Evolutionary conservation across 2,113 vertebrate genomes (phyloP).

Genomic region (Triplophysa rosa): DNA sequence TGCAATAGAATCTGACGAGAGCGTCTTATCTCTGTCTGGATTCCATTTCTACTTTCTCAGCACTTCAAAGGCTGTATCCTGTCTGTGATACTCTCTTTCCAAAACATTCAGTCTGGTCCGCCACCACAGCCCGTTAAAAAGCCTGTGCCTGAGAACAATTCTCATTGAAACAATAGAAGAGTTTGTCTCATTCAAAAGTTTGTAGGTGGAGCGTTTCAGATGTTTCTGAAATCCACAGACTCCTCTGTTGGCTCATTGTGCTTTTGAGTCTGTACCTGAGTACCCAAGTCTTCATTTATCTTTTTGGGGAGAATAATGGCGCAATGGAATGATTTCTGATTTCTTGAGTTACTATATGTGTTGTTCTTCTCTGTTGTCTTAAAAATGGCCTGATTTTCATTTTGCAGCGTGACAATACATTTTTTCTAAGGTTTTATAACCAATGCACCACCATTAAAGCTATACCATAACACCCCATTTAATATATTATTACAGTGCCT

Average conservation of each 20-base stretch:
- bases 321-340: neutral
- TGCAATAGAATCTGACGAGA: slow-evolving; percentile 28
- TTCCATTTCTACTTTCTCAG: slow-evolving; percentile 56
- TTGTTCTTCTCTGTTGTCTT: neutral
- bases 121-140: slow-evolving; percentile 29
- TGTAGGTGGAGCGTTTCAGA: slow-evolving; percentile 3
- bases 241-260: neutral
- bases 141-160: slow-evolving; percentile 30
- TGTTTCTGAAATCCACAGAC: neutral
- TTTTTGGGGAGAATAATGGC: neutral
- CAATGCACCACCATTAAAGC: neutral
- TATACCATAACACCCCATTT: neutral
- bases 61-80: slow-evolving; percentile 61
- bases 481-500: neutral
- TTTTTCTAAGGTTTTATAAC: neutral
- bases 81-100: slow-evolving; percentile 43
- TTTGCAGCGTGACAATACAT: too few species aligned
- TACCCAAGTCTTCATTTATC: neutral
- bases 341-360: neutral
- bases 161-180: slow-evolving; percentile 38
- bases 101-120: slow-evolving; percentile 43
- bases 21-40: slow-evolving; percentile 46
- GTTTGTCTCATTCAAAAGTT: slow-evolving; percentile 33
- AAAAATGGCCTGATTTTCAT: neutral
- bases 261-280: neutral